A percentile compares a stretch with the other conserved stretches of the same genome.
Conservation (phyloP, 2,113 vertebrate species). For the Phalacrocorax aristotelis region DNA sequence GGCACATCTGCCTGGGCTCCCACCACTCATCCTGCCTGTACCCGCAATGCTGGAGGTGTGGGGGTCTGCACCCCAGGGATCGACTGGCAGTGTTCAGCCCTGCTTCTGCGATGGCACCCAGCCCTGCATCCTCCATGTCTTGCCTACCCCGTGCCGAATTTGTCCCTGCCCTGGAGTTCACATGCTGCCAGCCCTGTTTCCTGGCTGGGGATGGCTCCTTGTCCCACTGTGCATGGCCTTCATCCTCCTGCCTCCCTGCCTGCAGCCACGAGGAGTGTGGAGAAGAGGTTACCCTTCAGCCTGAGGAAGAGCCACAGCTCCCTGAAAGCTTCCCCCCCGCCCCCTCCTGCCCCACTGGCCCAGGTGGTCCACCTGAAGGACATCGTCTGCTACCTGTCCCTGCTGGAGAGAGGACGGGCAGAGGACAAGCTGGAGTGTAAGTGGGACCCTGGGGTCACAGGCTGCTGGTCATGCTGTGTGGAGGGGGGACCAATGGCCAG, state of each 20-base stretch:
- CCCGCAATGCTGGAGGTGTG: neutral
- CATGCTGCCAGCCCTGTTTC: neutral
- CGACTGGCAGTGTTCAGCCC: neutral
- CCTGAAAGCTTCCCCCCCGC: constrained; percentile 39
- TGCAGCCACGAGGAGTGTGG: constrained; percentile 37
- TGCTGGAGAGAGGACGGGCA: constrained; percentile 89
- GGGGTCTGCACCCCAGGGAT: fast-evolving
- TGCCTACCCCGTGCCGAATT: fast-evolving
- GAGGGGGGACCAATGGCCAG: neutral
- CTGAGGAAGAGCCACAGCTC: constrained; percentile 75
- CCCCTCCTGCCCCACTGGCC: constrained; percentile 32
- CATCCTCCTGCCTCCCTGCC: neutral
- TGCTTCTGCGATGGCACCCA: neutral
- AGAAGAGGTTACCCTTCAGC: constrained; percentile 72
- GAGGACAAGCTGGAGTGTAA: constrained; percentile 97
- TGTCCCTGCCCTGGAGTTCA: neutral
- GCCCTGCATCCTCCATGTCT: neutral
- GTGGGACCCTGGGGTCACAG: neutral
- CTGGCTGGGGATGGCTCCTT: neutral
- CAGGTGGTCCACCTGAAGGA: constrained; percentile 91
- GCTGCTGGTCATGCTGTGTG: neutral
- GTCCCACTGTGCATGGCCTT: neutral
- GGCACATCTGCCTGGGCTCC: fast-evolving
- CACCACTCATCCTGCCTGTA: fast-evolving
- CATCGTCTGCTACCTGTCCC: constrained; percentile 93